Evolutionary conservation across 2,797 vertebrate genomes (phyloP), one percentile per base, ranked within the genome.

Genomic region (Takifugu ocellatus): DNA sequence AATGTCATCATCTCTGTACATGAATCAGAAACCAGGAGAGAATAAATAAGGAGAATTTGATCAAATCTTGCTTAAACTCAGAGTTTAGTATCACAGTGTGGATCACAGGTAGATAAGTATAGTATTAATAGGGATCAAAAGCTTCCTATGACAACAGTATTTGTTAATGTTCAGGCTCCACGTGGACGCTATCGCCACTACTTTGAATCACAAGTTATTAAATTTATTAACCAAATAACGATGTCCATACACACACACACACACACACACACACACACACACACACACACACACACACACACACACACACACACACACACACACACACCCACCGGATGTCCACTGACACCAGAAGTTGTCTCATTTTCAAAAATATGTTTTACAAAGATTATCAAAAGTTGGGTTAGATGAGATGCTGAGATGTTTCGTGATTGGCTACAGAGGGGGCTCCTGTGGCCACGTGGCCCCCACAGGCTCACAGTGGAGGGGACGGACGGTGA

Each of bases 331-430:
- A 33, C 65, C 54, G 53, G 43, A 61, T 54, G 47, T 51, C 61
- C 25, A 5, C 66, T 14, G 26, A 60, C 51, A 31, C 63, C 27
- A 31, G 58, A 24, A 67, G 61, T 46, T 1, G 36, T 39, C 48
- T 51, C 44, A 3, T 55, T 49, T 69, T 72, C 53, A 72, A 83
- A 80, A 72, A 24, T 9, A 70, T 57, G 21, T 61, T 63, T 81
- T 84, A 84, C 67, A 89, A 87, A 89, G 51, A 48, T 84, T 78
- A 78, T 85, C 70, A 86, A 84, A 85, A 84, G 61, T 39, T 25
- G 17, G 53, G 51, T 48, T 53, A 59, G 42, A 51, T 27, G 58
- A 65, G n/a, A 33, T 36, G 29, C 49, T 33, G 51, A 51, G 54
- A 54, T 56, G 44, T 1, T 21, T 2, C 33, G 59, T 45, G 36